phyloP scores from a whole-genome alignment of 2,113 vertebrate genomes.

The Larimichthys crocea region DNA sequence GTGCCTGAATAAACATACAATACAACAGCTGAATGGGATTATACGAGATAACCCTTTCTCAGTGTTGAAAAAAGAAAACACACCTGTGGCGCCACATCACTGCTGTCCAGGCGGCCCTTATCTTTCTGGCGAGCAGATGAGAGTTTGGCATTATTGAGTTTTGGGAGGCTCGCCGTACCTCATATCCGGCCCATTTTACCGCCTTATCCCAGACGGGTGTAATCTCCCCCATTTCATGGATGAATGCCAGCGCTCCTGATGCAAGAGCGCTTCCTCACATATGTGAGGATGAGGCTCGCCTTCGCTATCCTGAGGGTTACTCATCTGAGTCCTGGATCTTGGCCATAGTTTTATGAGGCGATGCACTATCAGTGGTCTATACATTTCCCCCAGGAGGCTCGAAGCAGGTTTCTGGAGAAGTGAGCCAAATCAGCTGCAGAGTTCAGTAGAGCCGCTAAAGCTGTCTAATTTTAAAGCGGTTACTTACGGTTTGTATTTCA shows the following conservation, averaged over 20 bases:
- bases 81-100: conserved; percentile 65
- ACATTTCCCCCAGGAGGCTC: conserved; percentile 26
- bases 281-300: conserved; percentile 33
- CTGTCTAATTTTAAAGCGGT: conserved; percentile 36
- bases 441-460: conserved; percentile 26
- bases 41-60: conserved; percentile 61
- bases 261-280: conserved; percentile 45
- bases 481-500: conserved; percentile 41
- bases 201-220: conserved; percentile 69
- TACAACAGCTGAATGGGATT: conserved; percentile 61
- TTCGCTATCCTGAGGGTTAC: conserved; percentile 38
- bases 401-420: conserved; percentile 37
- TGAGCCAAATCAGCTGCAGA: conserved; percentile 43
- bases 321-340: conserved; percentile 57
- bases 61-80: conserved; percentile 13
- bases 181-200: conserved; percentile 75
- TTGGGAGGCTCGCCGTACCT: conserved; percentile 57
- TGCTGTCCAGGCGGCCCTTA: conserved; percentile 65
- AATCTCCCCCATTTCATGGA: conserved; percentile 79
- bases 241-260: conserved; percentile 64
- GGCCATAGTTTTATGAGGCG: conserved; percentile 66
- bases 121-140: conserved; percentile 70
- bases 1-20: conserved; percentile 49
- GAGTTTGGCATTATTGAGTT: conserved; percentile 74
- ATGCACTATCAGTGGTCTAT: conserved; percentile 33